phyloP scores from a whole-genome alignment of 2,113 vertebrate genomes.

The Ptyas mucosa region DNA sequence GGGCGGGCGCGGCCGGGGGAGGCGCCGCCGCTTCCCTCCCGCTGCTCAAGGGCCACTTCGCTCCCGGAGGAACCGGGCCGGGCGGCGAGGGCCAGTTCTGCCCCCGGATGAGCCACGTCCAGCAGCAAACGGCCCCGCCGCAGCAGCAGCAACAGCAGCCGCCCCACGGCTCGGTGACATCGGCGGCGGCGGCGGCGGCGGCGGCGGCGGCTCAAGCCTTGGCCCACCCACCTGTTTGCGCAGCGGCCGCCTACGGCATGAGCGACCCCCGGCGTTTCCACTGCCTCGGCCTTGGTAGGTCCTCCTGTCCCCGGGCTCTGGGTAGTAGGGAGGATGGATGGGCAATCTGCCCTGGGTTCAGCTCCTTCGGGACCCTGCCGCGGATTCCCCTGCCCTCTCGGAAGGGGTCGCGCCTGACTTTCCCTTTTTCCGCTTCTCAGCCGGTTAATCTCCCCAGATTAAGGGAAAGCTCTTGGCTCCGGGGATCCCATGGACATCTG shows the following conservation, averaged over 20 bases:
- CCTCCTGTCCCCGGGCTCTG: neutral
- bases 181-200: slow-evolving; percentile 47
- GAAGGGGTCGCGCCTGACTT: neutral
- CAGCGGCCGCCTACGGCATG: slow-evolving; percentile 88
- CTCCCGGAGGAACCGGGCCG: slow-evolving; percentile 64
- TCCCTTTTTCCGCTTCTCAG: neutral
- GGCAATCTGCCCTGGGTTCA: neutral
- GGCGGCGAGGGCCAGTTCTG: slow-evolving; percentile 82
- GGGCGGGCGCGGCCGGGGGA: slow-evolving; percentile 19
- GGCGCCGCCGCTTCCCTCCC: slow-evolving; percentile 10
- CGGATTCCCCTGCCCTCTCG: neutral
- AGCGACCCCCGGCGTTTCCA: slow-evolving; percentile 93
- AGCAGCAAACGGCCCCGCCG: slow-evolving; percentile 31
- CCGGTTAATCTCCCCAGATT: neutral
- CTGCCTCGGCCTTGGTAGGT: slow-evolving; percentile 91
- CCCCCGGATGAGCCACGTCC: slow-evolving; percentile 77
- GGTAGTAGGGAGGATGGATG: neutral
- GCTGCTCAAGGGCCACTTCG: slow-evolving; percentile 6
- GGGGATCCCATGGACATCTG: neutral
- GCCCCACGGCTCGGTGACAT: slow-evolving; percentile 14
- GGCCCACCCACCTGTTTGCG: slow-evolving; percentile 88
- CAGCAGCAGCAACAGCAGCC: slow-evolving; percentile 54
- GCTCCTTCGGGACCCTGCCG: neutral
- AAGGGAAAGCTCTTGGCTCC: neutral
- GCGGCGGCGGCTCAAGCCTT: slow-evolving; percentile 77